phyloP scores from a whole-genome alignment of 2,888 invertebrate genomes.

The Lochmaea crataegi region DNA sequence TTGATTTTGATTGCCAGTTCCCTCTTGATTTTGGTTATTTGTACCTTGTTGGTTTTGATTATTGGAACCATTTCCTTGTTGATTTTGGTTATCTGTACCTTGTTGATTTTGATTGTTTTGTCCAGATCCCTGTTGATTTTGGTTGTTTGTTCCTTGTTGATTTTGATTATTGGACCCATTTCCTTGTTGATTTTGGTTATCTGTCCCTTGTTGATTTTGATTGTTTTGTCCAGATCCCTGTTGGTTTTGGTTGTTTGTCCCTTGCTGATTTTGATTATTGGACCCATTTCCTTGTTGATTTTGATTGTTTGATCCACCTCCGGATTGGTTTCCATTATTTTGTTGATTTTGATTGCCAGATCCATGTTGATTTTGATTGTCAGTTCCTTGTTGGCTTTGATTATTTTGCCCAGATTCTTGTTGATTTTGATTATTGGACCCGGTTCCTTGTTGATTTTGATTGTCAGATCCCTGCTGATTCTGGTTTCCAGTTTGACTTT shows the following conservation, averaged over 20 bases:
- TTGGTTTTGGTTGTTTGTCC: constrained; percentile 14
- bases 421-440: constrained; percentile 39
- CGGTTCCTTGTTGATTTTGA: constrained; percentile 32
- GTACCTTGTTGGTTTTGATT: constrained; percentile 22
- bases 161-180: not conserved
- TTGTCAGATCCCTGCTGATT: constrained; percentile 31
- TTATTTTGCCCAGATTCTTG: constrained; percentile 11
- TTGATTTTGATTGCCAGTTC: not conserved
- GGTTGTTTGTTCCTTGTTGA: constrained; percentile 21
- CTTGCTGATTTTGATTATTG: constrained; percentile 26
- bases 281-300: constrained; percentile 37
- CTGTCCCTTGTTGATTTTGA: constrained; percentile 35
- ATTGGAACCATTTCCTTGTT: constrained; percentile 28
- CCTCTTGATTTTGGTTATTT: constrained; percentile 11
- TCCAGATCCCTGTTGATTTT: constrained; percentile 31
- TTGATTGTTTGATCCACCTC: not conserved
- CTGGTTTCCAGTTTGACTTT: constrained; percentile 37
- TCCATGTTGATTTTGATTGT: constrained; percentile 27
- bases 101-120: not conserved
- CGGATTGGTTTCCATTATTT: constrained; percentile 23
- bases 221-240: constrained; percentile 28
- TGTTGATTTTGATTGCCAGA: constrained; percentile 32
- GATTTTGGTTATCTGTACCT: constrained; percentile 21
- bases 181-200: constrained; percentile 31
- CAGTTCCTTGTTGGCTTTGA: constrained; percentile 19